A percentile compares a stretch with the other conserved stretches of the same genome.
Evolutionary conservation across 2,113 vertebrate species (phyloP).

Genomic region (Zosterops japonicus): DNA sequence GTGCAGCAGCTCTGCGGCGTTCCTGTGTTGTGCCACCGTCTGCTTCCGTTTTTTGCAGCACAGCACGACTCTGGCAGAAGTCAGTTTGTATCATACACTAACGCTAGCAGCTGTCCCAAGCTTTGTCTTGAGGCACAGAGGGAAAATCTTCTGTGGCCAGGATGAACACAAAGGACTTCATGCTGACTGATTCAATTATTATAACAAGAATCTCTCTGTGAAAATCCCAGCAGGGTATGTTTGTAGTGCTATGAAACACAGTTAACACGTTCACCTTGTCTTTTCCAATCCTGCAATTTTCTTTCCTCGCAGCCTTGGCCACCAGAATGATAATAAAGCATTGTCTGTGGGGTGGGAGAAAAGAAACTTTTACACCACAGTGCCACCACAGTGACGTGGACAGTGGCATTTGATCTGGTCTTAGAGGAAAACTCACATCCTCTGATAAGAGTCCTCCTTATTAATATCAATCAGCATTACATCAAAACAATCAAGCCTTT

Average conservation of each 20-base stretch:
- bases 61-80: background rate
- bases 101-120: background rate
- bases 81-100: accelerated
- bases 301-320: background rate
- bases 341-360: background rate
- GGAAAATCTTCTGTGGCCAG: background rate
- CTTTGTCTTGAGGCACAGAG: background rate
- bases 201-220: background rate
- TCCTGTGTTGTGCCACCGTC: background rate
- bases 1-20: background rate
- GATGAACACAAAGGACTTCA: background rate
- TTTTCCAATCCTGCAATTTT: background rate
- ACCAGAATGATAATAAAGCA: background rate
- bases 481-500: background rate
- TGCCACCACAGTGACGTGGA: background rate
- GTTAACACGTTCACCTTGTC: background rate
- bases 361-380: background rate
- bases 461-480: background rate
- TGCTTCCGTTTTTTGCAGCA: background rate
- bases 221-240: background rate
- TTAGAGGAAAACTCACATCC: background rate
- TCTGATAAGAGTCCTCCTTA: background rate
- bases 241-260: background rate
- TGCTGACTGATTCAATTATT: background rate
- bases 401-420: background rate